phyloP scores from a whole-genome alignment of 53 echinoderm and acorn worm species.

The Stichopus horrens region DNA sequence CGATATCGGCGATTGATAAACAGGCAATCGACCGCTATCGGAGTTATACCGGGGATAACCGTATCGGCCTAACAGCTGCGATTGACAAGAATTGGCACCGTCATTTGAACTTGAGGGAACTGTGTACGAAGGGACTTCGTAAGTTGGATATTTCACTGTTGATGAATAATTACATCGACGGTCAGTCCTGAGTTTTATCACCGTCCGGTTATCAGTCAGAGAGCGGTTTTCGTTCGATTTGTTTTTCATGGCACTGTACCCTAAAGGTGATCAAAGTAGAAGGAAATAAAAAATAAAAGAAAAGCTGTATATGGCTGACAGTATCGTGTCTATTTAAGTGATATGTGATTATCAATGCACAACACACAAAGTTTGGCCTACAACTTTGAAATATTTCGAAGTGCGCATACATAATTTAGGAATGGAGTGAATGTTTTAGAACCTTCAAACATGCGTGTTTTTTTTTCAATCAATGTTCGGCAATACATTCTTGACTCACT shows the following conservation, averaged over 20 bases:
- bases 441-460: too few relatives aligned
- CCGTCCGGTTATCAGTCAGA: not conserved
- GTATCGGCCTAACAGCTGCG: not conserved
- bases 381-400: too few relatives aligned
- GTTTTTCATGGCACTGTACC: not conserved
- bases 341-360: too few relatives aligned
- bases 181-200: not conserved
- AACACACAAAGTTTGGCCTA: too few relatives aligned
- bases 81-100: not conserved
- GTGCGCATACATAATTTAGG: too few relatives aligned
- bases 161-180: not conserved
- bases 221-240: not conserved
- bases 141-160: slow-evolving; percentile 1
- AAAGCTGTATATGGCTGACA: too few relatives aligned
- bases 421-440: too few relatives aligned
- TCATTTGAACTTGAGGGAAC: not conserved
- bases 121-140: not conserved
- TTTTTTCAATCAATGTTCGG: too few relatives aligned
- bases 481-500: too few relatives aligned
- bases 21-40: not conserved
- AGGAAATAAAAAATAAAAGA: too few relatives aligned
- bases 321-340: too few relatives aligned
- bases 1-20: slow-evolving; percentile 2
- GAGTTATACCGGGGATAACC: not conserved
- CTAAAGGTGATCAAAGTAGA: not conserved